Conservation (phyloP, 2,888 invertebrate species). For the Psococerastis gibbosa region DNA sequence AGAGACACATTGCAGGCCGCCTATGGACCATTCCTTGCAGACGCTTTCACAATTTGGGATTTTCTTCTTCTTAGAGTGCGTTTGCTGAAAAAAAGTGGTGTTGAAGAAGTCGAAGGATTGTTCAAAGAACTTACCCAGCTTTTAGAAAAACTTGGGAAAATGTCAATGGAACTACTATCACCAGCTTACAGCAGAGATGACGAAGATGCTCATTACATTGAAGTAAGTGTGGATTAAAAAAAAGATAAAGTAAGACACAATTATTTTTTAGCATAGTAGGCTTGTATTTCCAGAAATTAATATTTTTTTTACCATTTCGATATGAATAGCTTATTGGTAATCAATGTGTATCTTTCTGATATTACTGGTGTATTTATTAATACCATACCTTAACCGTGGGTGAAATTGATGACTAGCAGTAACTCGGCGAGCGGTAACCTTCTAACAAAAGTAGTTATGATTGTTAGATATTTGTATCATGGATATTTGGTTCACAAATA, state of each 20-base stretch:
- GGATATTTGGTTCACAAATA: too few species aligned
- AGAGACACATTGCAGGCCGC: not conserved
- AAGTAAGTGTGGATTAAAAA: not conserved
- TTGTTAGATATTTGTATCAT: too few species aligned
- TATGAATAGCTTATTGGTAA: too few species aligned
- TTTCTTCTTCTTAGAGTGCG: conserved; percentile 1
- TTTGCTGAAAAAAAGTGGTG: not conserved
- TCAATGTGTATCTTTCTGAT: too few species aligned
- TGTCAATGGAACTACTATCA: not conserved
- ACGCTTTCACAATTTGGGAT: conserved; percentile 4
- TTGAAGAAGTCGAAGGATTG: conserved; percentile 5
- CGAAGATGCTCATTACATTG: not conserved
- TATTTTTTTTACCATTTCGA: too few species aligned
- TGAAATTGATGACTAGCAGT: too few species aligned
- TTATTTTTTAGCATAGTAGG: too few species aligned
- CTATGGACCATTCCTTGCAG: conserved; percentile 2
- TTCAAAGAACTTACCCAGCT: not conserved
- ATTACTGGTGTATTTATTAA: too few species aligned
- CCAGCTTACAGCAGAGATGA: not conserved
- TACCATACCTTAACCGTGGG: too few species aligned
- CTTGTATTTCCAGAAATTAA: not conserved
- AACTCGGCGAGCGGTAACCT: too few species aligned
- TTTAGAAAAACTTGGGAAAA: not conserved
- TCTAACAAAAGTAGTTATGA: too few species aligned
- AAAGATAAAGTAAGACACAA: too few species aligned